Base-by-base conservation (phyloP, 1,140 invertebrate genomes). In the Caenorhabditis tropicalis region DNA sequence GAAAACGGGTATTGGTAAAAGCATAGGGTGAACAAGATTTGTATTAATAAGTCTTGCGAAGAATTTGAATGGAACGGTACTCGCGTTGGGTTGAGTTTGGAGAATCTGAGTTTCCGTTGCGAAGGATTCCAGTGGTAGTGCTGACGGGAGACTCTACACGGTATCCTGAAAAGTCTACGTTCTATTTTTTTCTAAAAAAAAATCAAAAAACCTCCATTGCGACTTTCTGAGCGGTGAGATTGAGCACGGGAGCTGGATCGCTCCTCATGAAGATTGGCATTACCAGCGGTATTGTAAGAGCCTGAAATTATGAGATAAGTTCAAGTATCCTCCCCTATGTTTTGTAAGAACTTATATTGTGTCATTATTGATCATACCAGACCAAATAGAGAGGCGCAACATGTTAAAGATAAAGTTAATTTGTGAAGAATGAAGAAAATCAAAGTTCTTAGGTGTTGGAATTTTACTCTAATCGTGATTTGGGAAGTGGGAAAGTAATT, bases 31-130 rank as follows among this genome's bases (percentile, higher is more conserved):
- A 4, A 19, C 24, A 31, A 15, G 2, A 24, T 19, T 51, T 7
- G 15, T 27, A 65, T 82, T 86, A 82, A 60, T 82, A 86, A n/a
- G 80, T 83, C 48, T 87, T 87, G 33, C 84, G 86, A 24, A 87
- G 84, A 36, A 86, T 86, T 83, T 86, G 80, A 46, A 86, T 82
- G 49, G 56, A 81, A 24, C 86, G 86, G 65, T 84, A 82, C 39
- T 60, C 84, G 39, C 82, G 80, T 24, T 86, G 36, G 24, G 84
- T 74, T 1, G 85, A 86, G 43, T 84, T 82, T 48, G 84, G 48
- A 19, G 85, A 60, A 29, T 58, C 56, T 1, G 82, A 82, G 58
- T 46, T 70, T 46, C 83, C 83, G 27, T 81, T 87, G 79, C 33
- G 87, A 74, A 60, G 74, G 29, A 86, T 86, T 81, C 86, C 65